Evolutionary conservation across 2,797 vertebrate species (phyloP).

Genomic region (Stomatorhinus walkeri): DNA sequence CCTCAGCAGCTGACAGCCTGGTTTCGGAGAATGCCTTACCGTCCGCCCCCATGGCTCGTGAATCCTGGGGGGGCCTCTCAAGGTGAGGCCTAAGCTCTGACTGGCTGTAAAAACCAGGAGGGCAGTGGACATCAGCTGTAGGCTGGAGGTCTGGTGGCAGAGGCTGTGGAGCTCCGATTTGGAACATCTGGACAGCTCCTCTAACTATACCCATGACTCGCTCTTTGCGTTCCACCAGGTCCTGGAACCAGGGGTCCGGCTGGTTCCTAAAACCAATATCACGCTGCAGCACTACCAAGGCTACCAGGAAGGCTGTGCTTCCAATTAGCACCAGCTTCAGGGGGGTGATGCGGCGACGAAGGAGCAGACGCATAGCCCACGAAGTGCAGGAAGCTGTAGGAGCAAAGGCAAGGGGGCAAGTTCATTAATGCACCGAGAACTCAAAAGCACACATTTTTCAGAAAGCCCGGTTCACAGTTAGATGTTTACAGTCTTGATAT

Average conservation of each 20-base stretch:
- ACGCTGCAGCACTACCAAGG: slow-evolving; percentile 75
- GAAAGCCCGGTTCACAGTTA: not conserved
- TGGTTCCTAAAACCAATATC: slow-evolving; percentile 48
- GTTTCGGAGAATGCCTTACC: slow-evolving; percentile 70
- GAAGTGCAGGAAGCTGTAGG: slow-evolving; percentile 12
- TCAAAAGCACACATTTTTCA: not conserved
- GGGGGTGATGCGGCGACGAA: slow-evolving; percentile 67
- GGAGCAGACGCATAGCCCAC: slow-evolving; percentile 63
- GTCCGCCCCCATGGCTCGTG: slow-evolving; percentile 63
- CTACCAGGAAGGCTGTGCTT: slow-evolving; percentile 68
- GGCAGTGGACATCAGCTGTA: slow-evolving; percentile 57
- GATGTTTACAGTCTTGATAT: not conserved
- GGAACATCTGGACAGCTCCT: slow-evolving; percentile 78
- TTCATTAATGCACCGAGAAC: not conserved
- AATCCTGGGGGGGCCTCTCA: slow-evolving; percentile 74
- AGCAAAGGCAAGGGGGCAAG: not conserved
- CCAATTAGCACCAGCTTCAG: slow-evolving; percentile 70
- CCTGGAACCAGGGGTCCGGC: slow-evolving; percentile 77
- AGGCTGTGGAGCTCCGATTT: slow-evolving; percentile 72
- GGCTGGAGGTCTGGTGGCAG: slow-evolving; percentile 34
- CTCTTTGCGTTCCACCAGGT: slow-evolving; percentile 71
- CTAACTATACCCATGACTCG: slow-evolving; percentile 75
- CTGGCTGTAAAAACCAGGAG: slow-evolving; percentile 68
- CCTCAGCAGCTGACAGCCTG: slow-evolving; percentile 63
- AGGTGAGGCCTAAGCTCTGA: slow-evolving; percentile 72